Percentiles rank a stretch among this genome's conserved stretches.
These are phyloP conservation scores for Daphoenositta chrysoptera DNA, from an alignment of 2,113 vertebrate species.

Conservation along the genomic window DNA sequence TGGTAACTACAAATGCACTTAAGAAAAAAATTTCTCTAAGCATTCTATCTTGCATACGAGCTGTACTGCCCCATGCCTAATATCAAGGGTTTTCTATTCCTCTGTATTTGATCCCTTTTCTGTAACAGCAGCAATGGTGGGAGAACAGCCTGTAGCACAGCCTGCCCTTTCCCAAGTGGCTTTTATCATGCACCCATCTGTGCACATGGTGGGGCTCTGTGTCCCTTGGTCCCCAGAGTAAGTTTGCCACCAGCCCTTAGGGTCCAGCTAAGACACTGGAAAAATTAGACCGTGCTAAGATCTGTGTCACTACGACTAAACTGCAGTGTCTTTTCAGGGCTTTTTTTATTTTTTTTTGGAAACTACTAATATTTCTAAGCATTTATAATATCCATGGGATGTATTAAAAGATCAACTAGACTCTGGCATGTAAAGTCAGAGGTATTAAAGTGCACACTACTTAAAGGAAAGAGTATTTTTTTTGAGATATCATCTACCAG, in stretches of 20 bases:
- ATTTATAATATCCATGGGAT: neutral
- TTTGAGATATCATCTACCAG: neutral
- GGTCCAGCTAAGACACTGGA: neutral
- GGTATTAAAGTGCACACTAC: neutral
- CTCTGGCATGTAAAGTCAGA: neutral
- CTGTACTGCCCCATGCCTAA: neutral
- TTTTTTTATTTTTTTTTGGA: neutral
- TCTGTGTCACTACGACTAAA: neutral
- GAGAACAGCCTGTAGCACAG: neutral
- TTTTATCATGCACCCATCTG: neutral
- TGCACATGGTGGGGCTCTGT: neutral
- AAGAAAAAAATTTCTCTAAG: neutral
- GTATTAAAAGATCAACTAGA: neutral
- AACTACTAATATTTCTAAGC: neutral
- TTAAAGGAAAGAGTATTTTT: neutral
- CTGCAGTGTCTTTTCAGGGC: neutral
- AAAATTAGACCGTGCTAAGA: neutral
- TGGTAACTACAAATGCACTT: neutral
- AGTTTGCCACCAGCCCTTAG: neutral
- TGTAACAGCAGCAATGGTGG: fast-evolving
- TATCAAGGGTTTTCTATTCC: neutral
- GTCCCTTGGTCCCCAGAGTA: neutral
- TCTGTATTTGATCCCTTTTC: neutral
- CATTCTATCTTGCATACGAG: neutral
- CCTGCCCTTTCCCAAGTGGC: neutral